These are phyloP conservation scores for Villa cingulata DNA, from an alignment of 2,888 invertebrate species.

Conservation along the genomic window DNA sequence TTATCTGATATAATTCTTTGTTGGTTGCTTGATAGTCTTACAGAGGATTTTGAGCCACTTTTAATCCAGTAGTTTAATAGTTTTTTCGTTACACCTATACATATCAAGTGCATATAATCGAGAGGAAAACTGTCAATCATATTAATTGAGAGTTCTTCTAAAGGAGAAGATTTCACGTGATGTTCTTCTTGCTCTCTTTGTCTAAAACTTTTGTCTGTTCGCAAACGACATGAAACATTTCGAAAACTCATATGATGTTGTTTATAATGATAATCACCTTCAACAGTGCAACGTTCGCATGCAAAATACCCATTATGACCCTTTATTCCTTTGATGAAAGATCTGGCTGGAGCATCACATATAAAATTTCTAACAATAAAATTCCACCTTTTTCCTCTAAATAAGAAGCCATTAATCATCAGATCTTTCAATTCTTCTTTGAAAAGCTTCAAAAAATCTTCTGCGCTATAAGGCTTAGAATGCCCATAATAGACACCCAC, in stretches of 20 bases:
- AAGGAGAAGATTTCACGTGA: background rate
- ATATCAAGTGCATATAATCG: constrained; percentile 7
- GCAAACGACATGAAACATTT: background rate
- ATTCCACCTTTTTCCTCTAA: background rate
- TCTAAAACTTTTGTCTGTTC: constrained; percentile 1
- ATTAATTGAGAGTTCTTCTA: constrained; percentile 4
- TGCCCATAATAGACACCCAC: constrained; percentile 4
- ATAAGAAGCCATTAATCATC: background rate
- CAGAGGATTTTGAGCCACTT: background rate
- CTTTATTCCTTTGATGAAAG: constrained; percentile 3
- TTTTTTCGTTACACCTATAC: constrained; percentile 2
- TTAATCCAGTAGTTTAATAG: background rate
- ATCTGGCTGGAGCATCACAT: constrained; percentile 1
- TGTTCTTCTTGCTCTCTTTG: background rate
- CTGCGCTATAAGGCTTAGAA: background rate
- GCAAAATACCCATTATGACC: constrained; percentile 3
- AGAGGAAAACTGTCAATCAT: constrained; percentile 3
- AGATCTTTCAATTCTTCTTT: background rate
- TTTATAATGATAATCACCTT: constrained; percentile 1
- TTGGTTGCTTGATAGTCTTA: background rate
- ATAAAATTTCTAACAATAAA: constrained; percentile 2
- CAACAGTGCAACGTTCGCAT: constrained; percentile 3
- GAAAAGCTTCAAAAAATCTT: background rate
- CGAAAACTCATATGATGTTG: background rate
- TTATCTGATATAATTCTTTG: background rate